A percentile compares a stretch with the other conserved stretches of the same genome.
Evolutionary conservation across 2,888 invertebrate species (phyloP).

Genomic region (Lithophane ornitopus): DNA sequence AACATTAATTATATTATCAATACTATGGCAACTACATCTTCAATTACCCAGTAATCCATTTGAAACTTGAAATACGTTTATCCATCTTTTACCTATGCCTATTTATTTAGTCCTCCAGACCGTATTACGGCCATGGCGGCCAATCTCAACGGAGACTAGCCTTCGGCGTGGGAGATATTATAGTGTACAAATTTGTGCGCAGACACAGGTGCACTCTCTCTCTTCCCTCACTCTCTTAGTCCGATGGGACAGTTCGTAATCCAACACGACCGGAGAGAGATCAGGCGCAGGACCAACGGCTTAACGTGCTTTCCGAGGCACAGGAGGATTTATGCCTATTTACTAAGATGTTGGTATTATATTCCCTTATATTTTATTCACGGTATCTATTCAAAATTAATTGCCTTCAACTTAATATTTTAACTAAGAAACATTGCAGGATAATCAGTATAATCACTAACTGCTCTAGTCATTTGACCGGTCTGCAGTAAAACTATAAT

Average conservation of each 20-base stretch:
- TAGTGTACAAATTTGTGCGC: too few species aligned
- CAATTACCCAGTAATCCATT: conserved; percentile 13
- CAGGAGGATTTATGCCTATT: too few species aligned
- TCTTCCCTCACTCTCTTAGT: too few species aligned
- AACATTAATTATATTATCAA: conserved; percentile 2
- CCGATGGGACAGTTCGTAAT: too few species aligned
- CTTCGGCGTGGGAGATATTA: too few species aligned
- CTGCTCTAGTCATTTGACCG: conserved; percentile 57
- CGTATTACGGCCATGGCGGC: too few species aligned
- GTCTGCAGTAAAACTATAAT: conserved; percentile 56
- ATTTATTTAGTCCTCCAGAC: too few species aligned
- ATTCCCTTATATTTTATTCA: conserved; percentile 9
- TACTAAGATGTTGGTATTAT: background rate
- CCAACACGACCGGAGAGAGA: too few species aligned
- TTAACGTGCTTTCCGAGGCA: too few species aligned
- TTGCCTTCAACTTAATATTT: conserved; percentile 48
- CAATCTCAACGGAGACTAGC: too few species aligned
- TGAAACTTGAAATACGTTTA: background rate
- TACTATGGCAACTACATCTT: background rate
- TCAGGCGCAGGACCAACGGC: too few species aligned
- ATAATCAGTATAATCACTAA: conserved; percentile 58
- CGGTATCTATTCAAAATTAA: conserved; percentile 31
- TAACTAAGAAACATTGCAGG: conserved; percentile 56
- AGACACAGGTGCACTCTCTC: too few species aligned
- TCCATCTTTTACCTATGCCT: background rate